Conservation (phyloP, 2,113 vertebrate genomes). For the Pheucticus melanocephalus region DNA sequence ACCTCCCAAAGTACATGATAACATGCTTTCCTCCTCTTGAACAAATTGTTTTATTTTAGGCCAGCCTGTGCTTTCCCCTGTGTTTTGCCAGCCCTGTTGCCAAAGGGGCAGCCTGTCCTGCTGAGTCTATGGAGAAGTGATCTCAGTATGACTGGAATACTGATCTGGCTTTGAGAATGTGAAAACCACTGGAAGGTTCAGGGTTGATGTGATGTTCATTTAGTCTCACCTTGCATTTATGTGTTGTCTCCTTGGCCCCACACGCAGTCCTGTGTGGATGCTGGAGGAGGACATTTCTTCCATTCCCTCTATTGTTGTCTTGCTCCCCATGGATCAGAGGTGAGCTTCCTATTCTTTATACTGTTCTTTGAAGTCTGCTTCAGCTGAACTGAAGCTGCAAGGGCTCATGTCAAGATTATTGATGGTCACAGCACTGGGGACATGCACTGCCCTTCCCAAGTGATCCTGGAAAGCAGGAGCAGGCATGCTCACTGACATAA, state of each 20-base stretch:
- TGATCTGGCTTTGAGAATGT: not conserved
- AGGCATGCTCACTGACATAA: not conserved
- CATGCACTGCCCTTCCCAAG: not conserved
- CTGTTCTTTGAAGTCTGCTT: not conserved
- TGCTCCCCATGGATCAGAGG: not conserved
- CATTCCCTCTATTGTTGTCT: not conserved
- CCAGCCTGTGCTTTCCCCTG: not conserved
- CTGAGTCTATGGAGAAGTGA: not conserved
- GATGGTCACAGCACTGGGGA: not conserved
- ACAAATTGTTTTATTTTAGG: not conserved
- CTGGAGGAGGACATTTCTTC: not conserved
- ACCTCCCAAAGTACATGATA: not conserved
- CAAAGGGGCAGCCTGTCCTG: not conserved
- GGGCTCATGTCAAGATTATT: not conserved
- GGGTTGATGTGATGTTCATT: not conserved
- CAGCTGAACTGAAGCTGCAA: not conserved
- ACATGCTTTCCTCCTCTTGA: not conserved
- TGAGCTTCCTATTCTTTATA: not conserved
- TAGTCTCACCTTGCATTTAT: not conserved
- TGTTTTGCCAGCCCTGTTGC: not conserved
- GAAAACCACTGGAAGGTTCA: not conserved
- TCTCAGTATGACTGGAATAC: not conserved
- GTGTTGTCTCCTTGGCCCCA: not conserved
- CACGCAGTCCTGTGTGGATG: fast-evolving
- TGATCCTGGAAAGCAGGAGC: not conserved